Base-by-base conservation (phyloP, 1,140 invertebrate species). In the Tyrophagus putrescentiae region DNA sequence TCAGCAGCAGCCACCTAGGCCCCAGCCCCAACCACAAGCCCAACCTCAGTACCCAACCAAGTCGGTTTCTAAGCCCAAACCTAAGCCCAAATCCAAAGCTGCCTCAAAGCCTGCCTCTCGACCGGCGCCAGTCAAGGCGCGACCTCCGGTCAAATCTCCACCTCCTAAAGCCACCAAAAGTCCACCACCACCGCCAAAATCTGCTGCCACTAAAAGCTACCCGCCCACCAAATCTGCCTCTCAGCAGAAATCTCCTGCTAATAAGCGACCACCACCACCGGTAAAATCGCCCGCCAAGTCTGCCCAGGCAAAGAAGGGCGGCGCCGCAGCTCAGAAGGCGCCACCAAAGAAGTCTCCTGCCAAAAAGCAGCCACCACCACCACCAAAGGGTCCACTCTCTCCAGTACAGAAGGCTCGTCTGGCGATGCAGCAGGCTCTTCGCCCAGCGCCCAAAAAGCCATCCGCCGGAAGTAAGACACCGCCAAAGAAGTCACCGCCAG, bases 251-350 rank as follows among this genome's bases (percentile, higher is more conserved):
- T 32, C 52, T 2, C 27, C 4, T 16, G 4, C 3, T 1, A 54
- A 54, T 9, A 31, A 13, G 25, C 25, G 13, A 32, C 52, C 52
- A 50, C 27, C 36, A 39, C 36, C 31, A 5, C 7, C 50, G 50
- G 18, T 53, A 29, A 53, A 53, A 53, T 53, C 52, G 11, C 56
- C 42, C n/a, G 28, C 52, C 18, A 54, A 54, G 25, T 32, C 52
- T 28, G 33, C 32, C 3, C 7, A 31, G 4, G 16, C 9, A 56
- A 56, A 56, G 39, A 23, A 56, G 39, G 23, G 16, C 53, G 18
- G 31, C 25, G 21, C 53, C 53, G 18, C 25, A 13, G 21, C 13
- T n/a, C 33, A 56, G 27, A 11, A 56, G 25, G 3, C 39, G 21
- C 25, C 3, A 56, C 1, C 1, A 56, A n/a, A 2, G 21, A 21